Base-by-base conservation (phyloP, 2,888 invertebrate genomes). In the Orthonevra nobilis region DNA sequence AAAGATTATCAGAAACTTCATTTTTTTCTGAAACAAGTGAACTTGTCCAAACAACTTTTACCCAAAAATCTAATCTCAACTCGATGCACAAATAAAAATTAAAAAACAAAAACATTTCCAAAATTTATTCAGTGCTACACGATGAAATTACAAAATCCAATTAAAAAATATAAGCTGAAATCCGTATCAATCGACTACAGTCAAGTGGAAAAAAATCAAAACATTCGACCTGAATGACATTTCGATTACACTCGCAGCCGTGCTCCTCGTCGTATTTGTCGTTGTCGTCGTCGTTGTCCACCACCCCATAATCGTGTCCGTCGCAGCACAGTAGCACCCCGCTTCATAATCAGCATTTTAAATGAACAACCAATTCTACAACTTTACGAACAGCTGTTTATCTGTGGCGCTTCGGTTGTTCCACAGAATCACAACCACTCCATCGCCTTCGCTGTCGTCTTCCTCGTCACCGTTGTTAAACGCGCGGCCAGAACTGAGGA, bases 151-250 rank as follows among this genome's bases (percentile, higher is more conserved):
- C n/a, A n/a, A n/a, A n/a, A n/a, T n/a, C n/a, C n/a, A n/a, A n/a
- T n/a, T n/a, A n/a, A n/a, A n/a, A n/a, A n/a, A n/a, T n/a, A n/a
- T n/a, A n/a, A n/a, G n/a, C n/a, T n/a, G n/a, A n/a, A 30, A 30
- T 14, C n/a, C 1, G 12, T 64, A 32, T 20, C n/a, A 60, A 40
- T 42, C 44, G 20, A 12, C 32, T 44, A 77, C 23, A 46, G 40
- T n/a, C 26, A 9, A 14, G 36, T 44, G 58, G 52, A 50, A 66
- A 72, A 58, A 46, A 73, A 70, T 70, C 72, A 81, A 73, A 82
- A 75, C 75, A 82, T 61, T 82, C 75, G 72, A 81, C 81, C 68
- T 77, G 56, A 70, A 81, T 70, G 69, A 81, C 81, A 81, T 81
- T 73, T 81, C 63, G 58, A 23, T 36, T 64, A 52, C 19, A 64